These are phyloP conservation scores for Parthenolecanium corni DNA, from an alignment of 2,888 invertebrate genomes.

Conservation along the genomic window DNA sequence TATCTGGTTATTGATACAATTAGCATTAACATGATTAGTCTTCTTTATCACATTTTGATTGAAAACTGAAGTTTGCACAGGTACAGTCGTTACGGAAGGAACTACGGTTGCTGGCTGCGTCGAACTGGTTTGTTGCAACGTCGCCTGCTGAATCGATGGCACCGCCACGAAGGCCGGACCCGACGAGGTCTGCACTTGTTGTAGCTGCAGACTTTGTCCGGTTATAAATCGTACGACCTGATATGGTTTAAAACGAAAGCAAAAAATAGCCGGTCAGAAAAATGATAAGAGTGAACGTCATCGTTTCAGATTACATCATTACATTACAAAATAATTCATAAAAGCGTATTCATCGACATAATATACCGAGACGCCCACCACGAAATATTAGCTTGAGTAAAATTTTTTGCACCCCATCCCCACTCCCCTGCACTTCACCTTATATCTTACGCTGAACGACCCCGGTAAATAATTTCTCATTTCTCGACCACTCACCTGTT, in stretches of 20 bases:
- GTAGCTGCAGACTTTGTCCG: constrained; percentile 39
- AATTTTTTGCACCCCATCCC: too few relatives aligned
- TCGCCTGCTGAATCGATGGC: constrained; percentile 33
- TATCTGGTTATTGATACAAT: constrained; percentile 7
- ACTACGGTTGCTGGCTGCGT: constrained; percentile 27
- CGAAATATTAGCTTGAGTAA: too few relatives aligned
- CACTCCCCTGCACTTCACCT: too few relatives aligned
- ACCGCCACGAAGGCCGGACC: constrained; percentile 42
- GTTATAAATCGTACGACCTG: constrained; percentile 37
- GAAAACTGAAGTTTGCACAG: constrained; percentile 25
- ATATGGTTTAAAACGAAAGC: constrained; percentile 12
- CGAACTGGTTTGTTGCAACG: constrained; percentile 22
- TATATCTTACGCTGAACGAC: too few relatives aligned
- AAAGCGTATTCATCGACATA: too few relatives aligned
- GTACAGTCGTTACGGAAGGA: constrained; percentile 21
- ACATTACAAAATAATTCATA: too few relatives aligned
- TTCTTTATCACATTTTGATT: constrained; percentile 29
- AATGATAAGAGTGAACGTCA: background rate
- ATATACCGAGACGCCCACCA: too few relatives aligned
- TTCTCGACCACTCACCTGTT: constrained; percentile 33
- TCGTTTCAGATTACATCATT: too few relatives aligned
- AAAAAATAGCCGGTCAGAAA: too few relatives aligned
- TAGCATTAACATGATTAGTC: constrained; percentile 24
- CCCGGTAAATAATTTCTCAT: background rate
- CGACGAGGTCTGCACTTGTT: constrained; percentile 43